Evolutionary conservation across 2,888 invertebrate species (phyloP), one percentile per base, ranked within the genome.

Genomic region (Pomacea canaliculata): DNA sequence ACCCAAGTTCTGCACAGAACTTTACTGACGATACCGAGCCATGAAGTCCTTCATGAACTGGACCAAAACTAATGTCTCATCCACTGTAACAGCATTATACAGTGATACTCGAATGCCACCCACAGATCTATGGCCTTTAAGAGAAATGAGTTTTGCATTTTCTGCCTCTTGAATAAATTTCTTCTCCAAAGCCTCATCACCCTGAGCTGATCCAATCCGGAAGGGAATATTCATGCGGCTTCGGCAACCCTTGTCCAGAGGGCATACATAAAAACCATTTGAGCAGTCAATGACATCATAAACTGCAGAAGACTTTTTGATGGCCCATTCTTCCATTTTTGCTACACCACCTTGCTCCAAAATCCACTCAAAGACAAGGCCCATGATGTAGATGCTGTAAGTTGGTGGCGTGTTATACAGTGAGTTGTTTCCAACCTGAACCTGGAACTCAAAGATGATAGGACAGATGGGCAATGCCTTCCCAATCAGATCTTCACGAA

Each of bases 91-190:
- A 0, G 99, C 98, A 88, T 99, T 99, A 92, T 98, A 99, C 5
- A 98, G 92, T 0, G 98, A 98, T 7, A 96, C 97, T 71, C 99
- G 93, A 76, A 99, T 96, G 59, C 99, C 99, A 62, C 99, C 99
- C 68, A 99, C 98, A 66, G 94, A 94, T 87, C 97, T 95, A 92
- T 99, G 99, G 74, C 99, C 99, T 91, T 99, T 98, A 56, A 98
- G 92, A 87, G 97, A 96, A 79, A 96, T 93, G 93, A 98, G 95
- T 70, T 94, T 94, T 27, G 93, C 91, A 68, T 94, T 93, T 83
- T 94, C 94, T 18, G 98, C 96, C 76, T 95, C 95, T 78, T 94
- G 93, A 63, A 99, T 89, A 87, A 99, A 99, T 84, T 94, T 93
- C 85, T 95, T 95, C 91, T 99, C 98, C 72, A 98, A 90, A 0